Percentiles rank a stretch among this genome's conserved stretches.
phyloP scores from a whole-genome alignment of 2,113 vertebrate genomes.

The Brachypodius melanocephalos region DNA sequence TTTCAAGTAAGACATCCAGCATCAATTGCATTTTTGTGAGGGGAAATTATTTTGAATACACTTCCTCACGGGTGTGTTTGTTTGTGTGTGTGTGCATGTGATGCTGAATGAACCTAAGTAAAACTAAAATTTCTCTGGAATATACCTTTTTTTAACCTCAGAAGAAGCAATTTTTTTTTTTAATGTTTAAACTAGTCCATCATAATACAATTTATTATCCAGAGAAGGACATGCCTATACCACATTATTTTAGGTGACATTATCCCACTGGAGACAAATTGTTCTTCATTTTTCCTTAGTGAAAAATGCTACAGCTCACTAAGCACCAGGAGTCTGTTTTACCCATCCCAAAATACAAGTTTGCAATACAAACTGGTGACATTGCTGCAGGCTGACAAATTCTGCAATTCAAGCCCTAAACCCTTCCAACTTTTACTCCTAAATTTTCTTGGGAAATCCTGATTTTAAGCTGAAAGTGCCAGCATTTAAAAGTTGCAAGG shows the following conservation, averaged over 20 bases:
- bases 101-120: neutral
- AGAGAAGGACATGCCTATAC: neutral
- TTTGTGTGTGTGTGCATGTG: neutral
- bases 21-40: neutral
- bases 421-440: neutral
- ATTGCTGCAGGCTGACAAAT: neutral
- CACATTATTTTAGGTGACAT: neutral
- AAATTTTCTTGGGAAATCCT: neutral
- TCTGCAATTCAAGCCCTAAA: neutral
- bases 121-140: neutral
- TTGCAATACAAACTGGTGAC: neutral
- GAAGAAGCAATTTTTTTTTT: neutral
- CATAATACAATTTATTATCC: neutral
- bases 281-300: neutral
- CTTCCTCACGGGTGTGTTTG: neutral
- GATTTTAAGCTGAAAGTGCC: neutral
- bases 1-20: neutral
- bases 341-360: neutral
- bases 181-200: neutral
- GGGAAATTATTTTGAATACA: neutral
- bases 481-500: neutral
- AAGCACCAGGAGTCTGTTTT: neutral
- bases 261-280: neutral
- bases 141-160: neutral
- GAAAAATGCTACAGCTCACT: neutral